These are phyloP conservation scores for Axis porcinus DNA, from an alignment of 2,113 vertebrate species.

Conservation along the genomic window DNA sequence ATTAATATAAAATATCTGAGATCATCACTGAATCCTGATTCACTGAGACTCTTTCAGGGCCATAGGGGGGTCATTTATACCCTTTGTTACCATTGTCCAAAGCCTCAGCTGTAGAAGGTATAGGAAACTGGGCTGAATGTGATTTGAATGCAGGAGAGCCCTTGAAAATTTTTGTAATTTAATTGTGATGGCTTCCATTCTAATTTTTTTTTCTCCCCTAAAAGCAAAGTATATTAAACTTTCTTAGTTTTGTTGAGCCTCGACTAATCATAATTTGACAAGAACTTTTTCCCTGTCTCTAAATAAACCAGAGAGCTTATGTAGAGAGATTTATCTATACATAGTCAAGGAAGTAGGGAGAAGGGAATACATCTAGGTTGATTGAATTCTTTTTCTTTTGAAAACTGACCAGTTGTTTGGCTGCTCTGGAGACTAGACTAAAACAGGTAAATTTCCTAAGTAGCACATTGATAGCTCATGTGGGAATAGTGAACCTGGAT, in stretches of 20 bases:
- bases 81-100: neutral
- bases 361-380: neutral
- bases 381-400: constrained; percentile 43
- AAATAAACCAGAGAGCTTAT: constrained; percentile 24
- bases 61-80: neutral
- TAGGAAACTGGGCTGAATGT: neutral
- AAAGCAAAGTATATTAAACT: constrained; percentile 12
- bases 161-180: constrained; percentile 10
- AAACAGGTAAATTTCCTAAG: constrained; percentile 41
- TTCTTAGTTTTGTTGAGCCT: constrained; percentile 38
- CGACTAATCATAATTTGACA: constrained; percentile 12
- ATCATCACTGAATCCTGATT: neutral
- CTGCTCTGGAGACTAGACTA: constrained; percentile 42
- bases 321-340: neutral
- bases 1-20: neutral
- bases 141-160: neutral
- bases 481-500: constrained; percentile 27
- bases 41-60: neutral
- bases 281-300: neutral
- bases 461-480: constrained; percentile 10
- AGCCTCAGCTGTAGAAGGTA: neutral
- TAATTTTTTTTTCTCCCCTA: neutral
- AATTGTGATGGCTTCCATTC: constrained; percentile 22
- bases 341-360: constrained; percentile 13
- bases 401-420: constrained; percentile 41